Evolutionary conservation across 2,113 vertebrate species (phyloP).

Genomic region (Porphyrio hochstetteri): DNA sequence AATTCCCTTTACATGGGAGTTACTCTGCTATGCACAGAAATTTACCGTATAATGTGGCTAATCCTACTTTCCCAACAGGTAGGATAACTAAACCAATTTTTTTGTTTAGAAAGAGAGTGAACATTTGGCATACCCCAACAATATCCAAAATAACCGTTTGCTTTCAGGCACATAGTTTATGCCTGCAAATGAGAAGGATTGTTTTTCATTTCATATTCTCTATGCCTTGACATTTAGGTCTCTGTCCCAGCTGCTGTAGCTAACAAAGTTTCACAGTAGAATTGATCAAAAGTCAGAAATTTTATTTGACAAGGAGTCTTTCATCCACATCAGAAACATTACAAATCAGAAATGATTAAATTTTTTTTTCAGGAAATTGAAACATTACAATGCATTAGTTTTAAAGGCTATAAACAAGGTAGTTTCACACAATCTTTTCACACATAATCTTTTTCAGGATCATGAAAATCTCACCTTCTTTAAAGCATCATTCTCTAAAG

Average conservation of each 20-base stretch:
- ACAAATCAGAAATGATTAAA: background rate
- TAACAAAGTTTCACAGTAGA: background rate
- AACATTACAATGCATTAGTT: background rate
- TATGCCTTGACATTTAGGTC: background rate
- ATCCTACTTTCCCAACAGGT: background rate
- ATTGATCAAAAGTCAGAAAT: background rate
- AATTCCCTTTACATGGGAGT: background rate
- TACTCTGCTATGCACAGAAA: background rate
- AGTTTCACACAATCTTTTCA: background rate
- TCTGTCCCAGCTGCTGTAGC: background rate
- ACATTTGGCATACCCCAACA: background rate
- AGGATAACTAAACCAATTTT: background rate
- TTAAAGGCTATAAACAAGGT: background rate
- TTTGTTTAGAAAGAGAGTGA: rapidly evolving
- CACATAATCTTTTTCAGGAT: background rate
- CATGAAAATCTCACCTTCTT: background rate
- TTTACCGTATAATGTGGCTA: background rate
- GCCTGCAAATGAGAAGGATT: background rate
- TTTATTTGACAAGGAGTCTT: background rate
- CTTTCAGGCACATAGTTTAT: background rate
- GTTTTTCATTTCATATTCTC: background rate
- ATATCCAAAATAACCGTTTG: background rate
- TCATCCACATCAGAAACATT: background rate
- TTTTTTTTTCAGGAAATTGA: background rate
- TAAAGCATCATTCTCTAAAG: background rate